phyloP scores from a whole-genome alignment of 2,113 vertebrate species.

The Sigmodon hispidus region DNA sequence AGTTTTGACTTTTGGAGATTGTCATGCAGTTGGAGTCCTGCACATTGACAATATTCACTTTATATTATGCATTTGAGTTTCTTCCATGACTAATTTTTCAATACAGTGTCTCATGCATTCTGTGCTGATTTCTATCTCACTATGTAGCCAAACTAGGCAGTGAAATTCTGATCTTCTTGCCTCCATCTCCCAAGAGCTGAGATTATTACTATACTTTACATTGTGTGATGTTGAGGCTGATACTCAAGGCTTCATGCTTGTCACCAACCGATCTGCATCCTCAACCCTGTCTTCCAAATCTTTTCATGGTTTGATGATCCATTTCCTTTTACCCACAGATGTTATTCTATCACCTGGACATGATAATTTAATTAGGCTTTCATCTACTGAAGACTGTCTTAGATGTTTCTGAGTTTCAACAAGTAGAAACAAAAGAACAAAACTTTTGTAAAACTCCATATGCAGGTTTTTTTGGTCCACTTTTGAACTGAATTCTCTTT shows the following conservation, averaged over 20 bases:
- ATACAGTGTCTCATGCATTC: no score
- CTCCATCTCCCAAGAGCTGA: background rate
- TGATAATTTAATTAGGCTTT: background rate
- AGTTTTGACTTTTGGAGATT: background rate
- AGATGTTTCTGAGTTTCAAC: background rate
- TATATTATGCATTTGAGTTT: background rate
- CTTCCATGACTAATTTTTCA: background rate
- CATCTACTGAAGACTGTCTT: background rate
- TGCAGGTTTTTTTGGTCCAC: background rate
- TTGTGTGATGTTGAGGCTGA: no score
- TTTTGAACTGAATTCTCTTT: slow-evolving; percentile 14
- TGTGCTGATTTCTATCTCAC: background rate
- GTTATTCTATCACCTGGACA: no score
- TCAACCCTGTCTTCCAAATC: background rate
- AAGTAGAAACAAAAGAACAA: background rate
- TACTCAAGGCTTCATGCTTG: background rate
- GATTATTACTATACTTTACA: background rate
- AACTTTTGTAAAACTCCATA: background rate
- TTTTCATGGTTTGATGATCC: background rate
- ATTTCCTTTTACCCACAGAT: background rate
- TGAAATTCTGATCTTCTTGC: background rate
- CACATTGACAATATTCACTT: background rate
- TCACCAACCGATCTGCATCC: background rate
- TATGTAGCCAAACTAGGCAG: background rate
- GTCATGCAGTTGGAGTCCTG: background rate